phyloP scores from a whole-genome alignment of 2,113 vertebrate genomes.

The Falcunculus frontatus region DNA sequence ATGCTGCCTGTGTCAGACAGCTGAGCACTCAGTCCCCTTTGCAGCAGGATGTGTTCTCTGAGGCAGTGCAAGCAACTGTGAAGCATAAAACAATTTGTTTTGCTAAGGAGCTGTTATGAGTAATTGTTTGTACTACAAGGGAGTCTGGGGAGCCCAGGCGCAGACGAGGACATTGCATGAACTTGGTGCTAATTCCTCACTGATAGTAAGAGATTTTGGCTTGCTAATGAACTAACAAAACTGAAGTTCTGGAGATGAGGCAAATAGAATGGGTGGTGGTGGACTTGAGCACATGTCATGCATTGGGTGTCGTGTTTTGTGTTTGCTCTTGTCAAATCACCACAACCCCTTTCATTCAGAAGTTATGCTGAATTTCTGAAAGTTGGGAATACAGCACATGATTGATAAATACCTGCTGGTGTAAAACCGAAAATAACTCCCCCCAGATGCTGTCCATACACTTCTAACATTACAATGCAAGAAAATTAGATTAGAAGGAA shows the following conservation, averaged over 20 bases:
- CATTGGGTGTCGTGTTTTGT: rapidly evolving
- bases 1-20: neutral
- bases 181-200: neutral
- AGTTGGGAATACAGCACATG: rapidly evolving
- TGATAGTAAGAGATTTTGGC: neutral
- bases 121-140: neutral
- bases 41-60: neutral
- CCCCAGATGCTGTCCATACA: neutral
- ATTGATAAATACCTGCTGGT: neutral
- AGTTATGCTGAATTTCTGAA: neutral
- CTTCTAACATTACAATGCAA: neutral
- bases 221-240: neutral
- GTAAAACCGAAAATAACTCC: neutral
- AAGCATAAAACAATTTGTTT: neutral
- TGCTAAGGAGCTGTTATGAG: neutral
- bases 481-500: neutral
- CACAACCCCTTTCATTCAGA: neutral
- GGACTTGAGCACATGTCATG: rapidly evolving
- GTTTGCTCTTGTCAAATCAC: neutral
- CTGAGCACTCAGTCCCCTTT: neutral
- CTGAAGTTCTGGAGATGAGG: neutral
- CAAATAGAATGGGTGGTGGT: neutral
- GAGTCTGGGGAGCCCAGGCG: neutral
- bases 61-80: neutral
- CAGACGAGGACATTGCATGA: neutral